Evolutionary conservation across 2,113 vertebrate genomes (phyloP), one percentile per base, ranked within the genome.

Genomic region (Tragelaphus scriptus): DNA sequence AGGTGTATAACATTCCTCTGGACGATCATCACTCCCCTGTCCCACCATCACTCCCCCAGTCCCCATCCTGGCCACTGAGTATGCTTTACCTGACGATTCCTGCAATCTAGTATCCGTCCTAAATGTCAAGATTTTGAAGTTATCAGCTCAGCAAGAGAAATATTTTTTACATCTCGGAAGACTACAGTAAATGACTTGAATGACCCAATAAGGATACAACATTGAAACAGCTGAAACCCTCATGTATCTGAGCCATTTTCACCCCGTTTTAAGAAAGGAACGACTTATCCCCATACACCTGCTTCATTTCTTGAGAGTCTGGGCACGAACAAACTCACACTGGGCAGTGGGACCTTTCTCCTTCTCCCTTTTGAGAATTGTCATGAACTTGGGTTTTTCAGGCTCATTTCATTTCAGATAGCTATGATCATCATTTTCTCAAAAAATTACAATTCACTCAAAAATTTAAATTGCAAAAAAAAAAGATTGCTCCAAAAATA

Each of bases 401-500:
- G 75, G 79, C 1, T 65, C 47, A 80, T 40, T 36, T 68, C 4
- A 14, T 44, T 93, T 53, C 47, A 75, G n/a, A 19, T 12, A 91
- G 26, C 6, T 81, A 21, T 65, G 30, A 81, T 90, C 56, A 86
- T 32, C 44, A 30, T 90, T 90, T 91, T 61, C 51, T 77, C 28
- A 79, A 90, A 96, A 32, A 80, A 63, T 36, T 49, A 65, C 19
- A 40, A 44, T 61, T 61, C 19, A 2, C 36, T 79, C 30, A 63
- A 90, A 80, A 94, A 51, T 80, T 80, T 75, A 75, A 75, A 75
- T 6, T 23, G n/a, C 12, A 40, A 65, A 65, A 65, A 82, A 63
- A 63, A 82, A 90, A 92, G 65, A 55, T 68, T 49, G 25, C 36
- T 88, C 40, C 36, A 85, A 47, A 95, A 56, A 81, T 44, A 51